These are phyloP conservation scores for Microctonus aethiopoides DNA, from an alignment of 2,888 invertebrate species.

Conservation along the genomic window DNA sequence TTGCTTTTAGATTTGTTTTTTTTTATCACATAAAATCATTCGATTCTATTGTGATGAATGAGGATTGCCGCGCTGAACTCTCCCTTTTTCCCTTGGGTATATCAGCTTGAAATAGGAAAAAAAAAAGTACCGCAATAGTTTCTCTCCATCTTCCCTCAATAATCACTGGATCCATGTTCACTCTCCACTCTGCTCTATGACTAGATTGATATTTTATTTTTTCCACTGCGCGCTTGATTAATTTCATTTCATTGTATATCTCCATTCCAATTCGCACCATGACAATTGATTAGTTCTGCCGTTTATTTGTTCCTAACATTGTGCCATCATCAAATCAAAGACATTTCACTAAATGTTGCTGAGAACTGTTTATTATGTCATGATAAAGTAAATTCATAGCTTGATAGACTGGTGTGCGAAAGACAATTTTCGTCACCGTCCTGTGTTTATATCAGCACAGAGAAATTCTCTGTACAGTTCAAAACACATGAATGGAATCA, in stretches of 20 bases:
- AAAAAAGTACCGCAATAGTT: slow-evolving; percentile 19
- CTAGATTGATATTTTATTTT: neutral
- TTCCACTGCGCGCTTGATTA: slow-evolving; percentile 1
- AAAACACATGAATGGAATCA: slow-evolving; percentile 30
- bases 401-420: neutral
- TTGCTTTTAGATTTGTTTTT: slow-evolving; percentile 1
- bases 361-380: neutral
- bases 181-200: slow-evolving; percentile 6
- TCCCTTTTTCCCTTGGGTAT: slow-evolving; percentile 32
- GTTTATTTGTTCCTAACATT: neutral
- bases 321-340: neutral
- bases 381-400: neutral
- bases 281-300: neutral
- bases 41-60: slow-evolving; percentile 26
- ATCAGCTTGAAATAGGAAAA: neutral
- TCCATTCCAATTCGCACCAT: neutral
- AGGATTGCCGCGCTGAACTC: slow-evolving; percentile 20
- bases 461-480: slow-evolving; percentile 10
- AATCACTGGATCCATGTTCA: slow-evolving; percentile 10
- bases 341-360: neutral
- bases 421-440: slow-evolving; percentile 1
- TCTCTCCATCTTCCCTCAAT: slow-evolving; percentile 11
- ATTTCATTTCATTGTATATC: neutral
- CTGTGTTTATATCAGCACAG: neutral
- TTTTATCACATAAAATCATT: slow-evolving; percentile 32